Conservation (phyloP, 2,797 vertebrate genomes). For the Acipenser oxyrinchus region DNA sequence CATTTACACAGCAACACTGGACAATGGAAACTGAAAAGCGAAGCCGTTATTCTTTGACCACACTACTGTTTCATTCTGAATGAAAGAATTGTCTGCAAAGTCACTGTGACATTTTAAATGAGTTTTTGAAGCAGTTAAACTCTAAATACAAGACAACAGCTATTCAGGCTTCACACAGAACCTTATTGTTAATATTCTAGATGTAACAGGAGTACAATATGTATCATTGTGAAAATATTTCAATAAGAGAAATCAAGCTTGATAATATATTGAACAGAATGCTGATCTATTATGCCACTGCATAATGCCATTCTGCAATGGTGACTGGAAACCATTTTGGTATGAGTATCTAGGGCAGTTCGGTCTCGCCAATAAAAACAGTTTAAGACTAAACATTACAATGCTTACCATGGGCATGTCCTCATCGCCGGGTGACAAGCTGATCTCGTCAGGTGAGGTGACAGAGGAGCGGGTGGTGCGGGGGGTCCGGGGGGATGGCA, state of each 20-base stretch:
- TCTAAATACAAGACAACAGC: constrained; percentile 14
- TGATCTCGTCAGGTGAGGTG: constrained; percentile 90
- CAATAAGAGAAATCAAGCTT: no score
- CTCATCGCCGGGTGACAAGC: constrained; percentile 78
- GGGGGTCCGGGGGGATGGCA: constrained; percentile 87
- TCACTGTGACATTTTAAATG: constrained; percentile 45
- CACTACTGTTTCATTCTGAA: constrained; percentile 43
- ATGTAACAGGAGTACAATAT: no score
- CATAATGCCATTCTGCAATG: background rate
- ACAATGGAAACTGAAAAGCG: constrained; percentile 30
- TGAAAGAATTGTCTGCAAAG: constrained; percentile 40
- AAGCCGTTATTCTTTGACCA: constrained; percentile 39
- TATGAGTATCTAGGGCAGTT: background rate
- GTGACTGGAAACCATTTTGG: no score
- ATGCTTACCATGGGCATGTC: constrained; percentile 73
- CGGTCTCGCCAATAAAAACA: background rate
- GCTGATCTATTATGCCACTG: background rate
- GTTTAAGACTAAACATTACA: background rate
- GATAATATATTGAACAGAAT: no score
- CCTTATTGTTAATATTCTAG: constrained; percentile 10
- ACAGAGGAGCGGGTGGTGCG: constrained; percentile 84
- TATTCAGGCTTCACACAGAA: constrained; percentile 21
- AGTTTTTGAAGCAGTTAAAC: constrained; percentile 27
- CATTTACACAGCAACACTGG: constrained; percentile 5
- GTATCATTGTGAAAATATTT: no score